These are phyloP conservation scores for Leptatherina wallacei DNA, from an alignment of 2,797 vertebrate genomes.

Conservation along the genomic window DNA sequence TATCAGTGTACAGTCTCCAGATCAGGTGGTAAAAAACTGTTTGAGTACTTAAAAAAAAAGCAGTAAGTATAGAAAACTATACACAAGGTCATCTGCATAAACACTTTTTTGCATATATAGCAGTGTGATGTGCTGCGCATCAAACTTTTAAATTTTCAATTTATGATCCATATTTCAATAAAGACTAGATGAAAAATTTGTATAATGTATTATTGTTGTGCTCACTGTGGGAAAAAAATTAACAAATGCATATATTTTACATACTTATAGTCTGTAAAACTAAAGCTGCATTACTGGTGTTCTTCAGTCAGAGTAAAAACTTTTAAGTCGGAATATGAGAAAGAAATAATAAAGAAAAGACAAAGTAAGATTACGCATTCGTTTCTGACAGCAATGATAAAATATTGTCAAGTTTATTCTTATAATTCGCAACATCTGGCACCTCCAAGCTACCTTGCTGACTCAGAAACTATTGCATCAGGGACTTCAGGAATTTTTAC, in stretches of 20 bases:
- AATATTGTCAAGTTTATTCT: conserved; percentile 19
- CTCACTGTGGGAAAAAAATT: conserved; percentile 4
- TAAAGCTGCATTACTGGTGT: conserved; percentile 10
- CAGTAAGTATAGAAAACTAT: conserved; percentile 20
- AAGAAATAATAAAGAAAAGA: conserved; percentile 7
- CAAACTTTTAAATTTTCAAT: conserved; percentile 46
- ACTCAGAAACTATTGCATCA: conserved; percentile 33
- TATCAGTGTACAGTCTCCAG: not conserved
- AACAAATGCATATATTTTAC: not conserved
- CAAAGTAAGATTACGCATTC: conserved; percentile 8
- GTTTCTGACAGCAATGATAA: conserved; percentile 22
- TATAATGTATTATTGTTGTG: conserved; percentile 3
- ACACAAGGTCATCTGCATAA: conserved; percentile 15
- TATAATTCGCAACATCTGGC: conserved; percentile 36
- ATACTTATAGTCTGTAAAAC: not conserved
- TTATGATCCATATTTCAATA: conserved; percentile 27
- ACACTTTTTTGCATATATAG: conserved; percentile 27
- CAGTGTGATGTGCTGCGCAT: conserved; percentile 31
- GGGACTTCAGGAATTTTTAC: conserved; percentile 62
- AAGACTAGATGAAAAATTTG: not conserved
- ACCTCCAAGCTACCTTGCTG: conserved; percentile 32
- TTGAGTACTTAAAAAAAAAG: conserved; percentile 3
- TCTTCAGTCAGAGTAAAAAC: conserved; percentile 3
- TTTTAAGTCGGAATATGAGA: not conserved
- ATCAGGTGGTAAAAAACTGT: not conserved